Percentiles rank a stretch among this genome's conserved stretches.
Conservation (phyloP, 2,797 vertebrate species). For the Etheostoma nigrum region DNA sequence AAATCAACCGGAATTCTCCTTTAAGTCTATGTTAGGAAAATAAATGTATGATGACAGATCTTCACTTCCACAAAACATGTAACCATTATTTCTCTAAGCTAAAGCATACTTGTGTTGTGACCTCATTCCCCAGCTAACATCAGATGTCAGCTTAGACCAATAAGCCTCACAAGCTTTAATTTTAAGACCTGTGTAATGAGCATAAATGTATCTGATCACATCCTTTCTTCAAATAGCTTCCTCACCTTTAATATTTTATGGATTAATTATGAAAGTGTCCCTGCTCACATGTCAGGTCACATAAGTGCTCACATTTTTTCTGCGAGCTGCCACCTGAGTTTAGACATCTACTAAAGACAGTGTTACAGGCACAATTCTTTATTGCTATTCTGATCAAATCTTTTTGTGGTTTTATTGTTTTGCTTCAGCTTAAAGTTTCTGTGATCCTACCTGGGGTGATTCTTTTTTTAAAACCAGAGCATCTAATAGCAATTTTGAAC, state of each 20-base stretch:
- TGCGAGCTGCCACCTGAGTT: conserved; percentile 20
- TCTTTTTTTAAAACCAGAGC: not conserved
- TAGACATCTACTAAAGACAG: conserved; percentile 5
- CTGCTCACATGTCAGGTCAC: conserved; percentile 33
- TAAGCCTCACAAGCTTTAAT: conserved; percentile 18
- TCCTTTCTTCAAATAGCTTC: conserved; percentile 34
- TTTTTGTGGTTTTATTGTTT: conserved; percentile 27
- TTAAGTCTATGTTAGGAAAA: conserved; percentile 20
- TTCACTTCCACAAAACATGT: conserved; percentile 26
- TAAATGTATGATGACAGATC: conserved; percentile 18
- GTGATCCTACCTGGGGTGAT: conserved; percentile 6
- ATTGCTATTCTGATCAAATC: conserved; percentile 9
- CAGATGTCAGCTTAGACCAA: conserved; percentile 27
- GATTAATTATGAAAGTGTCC: conserved; percentile 49
- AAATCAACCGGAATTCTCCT: not conserved
- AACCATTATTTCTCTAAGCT: conserved; percentile 27
- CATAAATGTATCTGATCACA: conserved; percentile 39
- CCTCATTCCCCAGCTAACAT: conserved; percentile 47
- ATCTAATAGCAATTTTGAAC: conserved; percentile 10
- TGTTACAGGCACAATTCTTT: conserved; percentile 10
- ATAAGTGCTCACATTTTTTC: conserved; percentile 30
- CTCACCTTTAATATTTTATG: conserved; percentile 54
- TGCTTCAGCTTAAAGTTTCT: not conserved
- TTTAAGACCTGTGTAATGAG: conserved; percentile 28
- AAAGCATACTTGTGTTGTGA: conserved; percentile 38